Percentiles rank a stretch among this genome's conserved stretches.
phyloP scores from a whole-genome alignment of 2,797 vertebrate species.

The Onychomys arenicola region DNA sequence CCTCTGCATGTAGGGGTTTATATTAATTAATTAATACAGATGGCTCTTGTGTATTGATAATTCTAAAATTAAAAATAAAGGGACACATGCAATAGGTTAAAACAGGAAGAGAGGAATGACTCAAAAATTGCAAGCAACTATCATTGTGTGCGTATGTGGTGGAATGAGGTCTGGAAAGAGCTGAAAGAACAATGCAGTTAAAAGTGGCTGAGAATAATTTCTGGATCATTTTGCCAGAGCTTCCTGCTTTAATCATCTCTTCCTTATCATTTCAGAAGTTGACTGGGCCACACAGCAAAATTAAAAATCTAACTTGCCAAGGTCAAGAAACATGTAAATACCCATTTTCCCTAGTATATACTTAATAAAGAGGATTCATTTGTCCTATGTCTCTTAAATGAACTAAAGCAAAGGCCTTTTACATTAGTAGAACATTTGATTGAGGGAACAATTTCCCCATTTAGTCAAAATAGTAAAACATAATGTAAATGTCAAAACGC shows the following conservation, averaged over 20 bases:
- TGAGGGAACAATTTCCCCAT: conserved; percentile 4
- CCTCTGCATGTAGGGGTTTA: not conserved
- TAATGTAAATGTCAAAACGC: conserved; percentile 15
- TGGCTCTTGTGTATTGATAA: not conserved
- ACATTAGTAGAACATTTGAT: conserved; percentile 43
- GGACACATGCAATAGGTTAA: not conserved
- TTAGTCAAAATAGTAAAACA: conserved; percentile 39
- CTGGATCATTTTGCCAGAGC: not conserved
- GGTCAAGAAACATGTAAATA: conserved; percentile 28
- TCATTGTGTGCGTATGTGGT: not conserved
- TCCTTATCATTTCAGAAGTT: not conserved
- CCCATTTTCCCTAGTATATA: not conserved
- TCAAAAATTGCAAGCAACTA: not conserved
- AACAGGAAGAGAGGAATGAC: not conserved
- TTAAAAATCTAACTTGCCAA: not conserved
- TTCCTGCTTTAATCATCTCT: not conserved
- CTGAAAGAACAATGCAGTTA: not conserved
- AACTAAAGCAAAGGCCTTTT: conserved; percentile 51
- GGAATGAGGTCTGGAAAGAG: not conserved
- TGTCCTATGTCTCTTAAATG: conserved; percentile 16
- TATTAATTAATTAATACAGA: not conserved
- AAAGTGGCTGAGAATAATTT: not conserved
- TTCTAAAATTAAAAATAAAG: not conserved
- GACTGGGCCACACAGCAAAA: not conserved
- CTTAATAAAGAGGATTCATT: conserved; percentile 57